Evolutionary conservation across 1,140 invertebrate genomes (phyloP), one percentile per base, ranked within the genome.

Genomic region (Apis dorsata): DNA sequence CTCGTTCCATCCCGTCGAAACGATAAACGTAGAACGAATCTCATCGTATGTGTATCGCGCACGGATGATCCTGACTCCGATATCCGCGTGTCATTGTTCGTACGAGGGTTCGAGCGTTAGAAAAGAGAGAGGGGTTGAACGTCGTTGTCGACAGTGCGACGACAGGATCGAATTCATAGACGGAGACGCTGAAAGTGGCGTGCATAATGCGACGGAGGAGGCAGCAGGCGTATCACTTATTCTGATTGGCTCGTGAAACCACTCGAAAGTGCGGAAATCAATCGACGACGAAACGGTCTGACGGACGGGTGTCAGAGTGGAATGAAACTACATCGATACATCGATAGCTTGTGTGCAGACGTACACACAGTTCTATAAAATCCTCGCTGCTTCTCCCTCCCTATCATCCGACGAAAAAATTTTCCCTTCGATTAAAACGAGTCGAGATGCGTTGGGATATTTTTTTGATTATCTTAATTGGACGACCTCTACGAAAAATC

Each of bases 201-300:
- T 66, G 77, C 72, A 84, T 79, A 84, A 89, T 85, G 68, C 66
- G 66, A 44, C 71, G 21, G 63, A 72, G 72, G 76, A 82, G 55
- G 21, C 79, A 84, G 78, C 60, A 84, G 78, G 60, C 69, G n/a
- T 85, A 85, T 90, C 89, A 90, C 88, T 90, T 88, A 86, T 85
- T 89, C 81, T 79, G 88, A 90, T 90, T 90, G 86, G 88, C 81
- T 84, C 83, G 72, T 85, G 86, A 88, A 85, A 66, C 60, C 74
- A 51, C 49, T 62, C 51, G 44, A 73, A 81, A 62, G 59, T 62
- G 66, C 21, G 51, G 63, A 80, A 88, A 90, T 87, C 85, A 84
- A 87, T 84, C 75, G 84, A 51, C 79, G 70, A 79, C 34, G 34
- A 34, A 34, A 79, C 71, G 53, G 60, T 65, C 51, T 68, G 80